Percentiles rank a stretch among this genome's conserved stretches.
These are phyloP conservation scores for Hypomecis punctinalis DNA, from an alignment of 2,888 invertebrate genomes.

Conservation along the genomic window DNA sequence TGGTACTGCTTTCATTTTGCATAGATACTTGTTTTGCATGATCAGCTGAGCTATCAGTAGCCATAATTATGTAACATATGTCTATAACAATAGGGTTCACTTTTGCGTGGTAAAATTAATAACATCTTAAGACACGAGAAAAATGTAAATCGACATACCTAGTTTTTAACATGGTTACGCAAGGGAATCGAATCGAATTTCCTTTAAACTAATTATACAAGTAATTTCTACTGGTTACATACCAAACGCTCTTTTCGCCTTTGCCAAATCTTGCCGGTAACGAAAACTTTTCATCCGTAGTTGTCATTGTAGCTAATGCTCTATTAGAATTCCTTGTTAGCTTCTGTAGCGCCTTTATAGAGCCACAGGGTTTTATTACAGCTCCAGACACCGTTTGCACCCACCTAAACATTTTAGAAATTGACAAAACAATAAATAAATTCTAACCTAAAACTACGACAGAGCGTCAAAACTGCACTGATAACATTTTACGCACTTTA, in stretches of 20 bases:
- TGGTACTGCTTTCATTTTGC: too few species aligned
- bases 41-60: too few species aligned
- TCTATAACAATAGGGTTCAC: too few species aligned
- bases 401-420: slow-evolving; percentile 59
- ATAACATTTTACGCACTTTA: slow-evolving; percentile 9
- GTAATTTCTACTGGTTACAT: slow-evolving; percentile 53
- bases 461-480: slow-evolving; percentile 15
- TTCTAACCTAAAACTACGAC: slow-evolving; percentile 17
- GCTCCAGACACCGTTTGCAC: slow-evolving; percentile 50
- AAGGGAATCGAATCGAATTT: too few species aligned
- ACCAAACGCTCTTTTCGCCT: slow-evolving; percentile 95
- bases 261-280: slow-evolving; percentile 89
- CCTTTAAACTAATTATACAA: neutral
- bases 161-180: neutral
- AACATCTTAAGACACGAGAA: too few species aligned
- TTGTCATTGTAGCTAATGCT: slow-evolving; percentile 51
- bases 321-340: slow-evolving; percentile 44
- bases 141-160: too few species aligned
- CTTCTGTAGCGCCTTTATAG: slow-evolving; percentile 35
- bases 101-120: too few species aligned
- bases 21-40: too few species aligned
- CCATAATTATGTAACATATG: too few species aligned
- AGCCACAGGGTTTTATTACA: slow-evolving; percentile 39
- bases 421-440: slow-evolving; percentile 11
- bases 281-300: slow-evolving; percentile 84